Percentiles rank a stretch among this genome's conserved stretches.
Evolutionary conservation across 2,888 invertebrate species (phyloP).

Genomic region (Formica aserva): DNA sequence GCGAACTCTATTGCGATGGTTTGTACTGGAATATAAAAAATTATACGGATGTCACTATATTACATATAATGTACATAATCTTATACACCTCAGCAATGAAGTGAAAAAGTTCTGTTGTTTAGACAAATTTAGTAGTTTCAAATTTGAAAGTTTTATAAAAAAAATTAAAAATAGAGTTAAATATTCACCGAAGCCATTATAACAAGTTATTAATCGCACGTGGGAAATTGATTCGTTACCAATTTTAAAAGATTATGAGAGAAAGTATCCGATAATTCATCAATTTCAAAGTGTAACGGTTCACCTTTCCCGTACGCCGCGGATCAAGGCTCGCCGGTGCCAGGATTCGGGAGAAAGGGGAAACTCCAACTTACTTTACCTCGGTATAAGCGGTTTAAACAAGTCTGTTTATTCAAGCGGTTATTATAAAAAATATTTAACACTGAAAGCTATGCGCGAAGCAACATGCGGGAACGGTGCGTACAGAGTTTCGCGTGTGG

Average conservation of each 20-base stretch:
- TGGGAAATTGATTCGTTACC: conserved; percentile 15
- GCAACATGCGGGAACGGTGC: too few species aligned
- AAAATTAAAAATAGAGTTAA: conserved; percentile 59
- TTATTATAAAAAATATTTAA: too few species aligned
- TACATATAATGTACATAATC: conserved; percentile 70
- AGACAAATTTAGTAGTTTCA: conserved; percentile 70
- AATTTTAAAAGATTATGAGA: conserved; percentile 18
- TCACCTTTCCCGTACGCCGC: too few species aligned
- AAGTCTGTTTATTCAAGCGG: too few species aligned
- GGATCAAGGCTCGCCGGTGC: too few species aligned
- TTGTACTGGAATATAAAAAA: conserved; percentile 61
- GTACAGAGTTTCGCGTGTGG: too few species aligned
- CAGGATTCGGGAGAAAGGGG: too few species aligned
- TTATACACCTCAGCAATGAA: conserved; percentile 68
- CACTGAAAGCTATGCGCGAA: too few species aligned
- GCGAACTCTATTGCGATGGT: conserved; percentile 68
- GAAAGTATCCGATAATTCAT: conserved; percentile 37
- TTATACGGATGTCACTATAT: conserved; percentile 67
- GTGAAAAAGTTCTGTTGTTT: conserved; percentile 64
- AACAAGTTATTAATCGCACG: conserved; percentile 48
- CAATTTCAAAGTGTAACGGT: too few species aligned
- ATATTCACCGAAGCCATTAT: neutral
- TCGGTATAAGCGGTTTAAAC: too few species aligned
- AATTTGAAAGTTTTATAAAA: conserved; percentile 67
- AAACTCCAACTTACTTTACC: too few species aligned